Evolutionary conservation across 2,797 vertebrate species (phyloP), one percentile per base, ranked within the genome.

Genomic region (Gymnothorax javanicus): DNA sequence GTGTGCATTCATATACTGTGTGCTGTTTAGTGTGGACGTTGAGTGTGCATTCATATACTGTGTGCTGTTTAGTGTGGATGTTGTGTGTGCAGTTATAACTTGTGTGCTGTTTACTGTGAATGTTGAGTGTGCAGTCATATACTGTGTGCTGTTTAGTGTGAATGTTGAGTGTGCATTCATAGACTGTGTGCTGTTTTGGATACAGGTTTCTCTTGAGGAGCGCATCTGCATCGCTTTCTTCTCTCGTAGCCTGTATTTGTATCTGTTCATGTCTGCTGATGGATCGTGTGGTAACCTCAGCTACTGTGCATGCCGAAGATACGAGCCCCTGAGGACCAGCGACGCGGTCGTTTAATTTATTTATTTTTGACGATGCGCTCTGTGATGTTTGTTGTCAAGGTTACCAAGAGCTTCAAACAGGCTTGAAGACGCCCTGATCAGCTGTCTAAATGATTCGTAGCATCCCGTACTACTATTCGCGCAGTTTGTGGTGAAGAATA

Each of bases 341-440:
- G 71, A 75, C 15, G 20, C 13, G 9, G 17, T 79, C 6, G 13
- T 75, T 13, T 15, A 15, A 43, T 13, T 75, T 8, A 15, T 2
- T 2, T 43, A 4, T 64, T 71, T 73, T 83, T 87, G 84, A 62
- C 87, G 90, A 88, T 85, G 89, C 82, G 90, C 84, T 87, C 86
- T 85, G 71, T 85, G 43, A 20, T 87, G 87, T 91, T 92, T 91
- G 92, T 93, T 91, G 91, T 91, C 91, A 92, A 87, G 91, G 91
- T 92, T 92, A 92, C 92, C 25, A 43, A 83, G 87, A 86, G 89
- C 89, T 89, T 69, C 86, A 50, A 33, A 64, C 84, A 56, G 85
- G 84, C 50, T 84, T 64, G 81, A 88, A 89, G 62, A 64, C 79
- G 75, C 12, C 15, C 43, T 54, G 57, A 86, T 81, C 59, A 25